phyloP scores from a whole-genome alignment of 2,888 invertebrate genomes.

The Malacosoma neustria region DNA sequence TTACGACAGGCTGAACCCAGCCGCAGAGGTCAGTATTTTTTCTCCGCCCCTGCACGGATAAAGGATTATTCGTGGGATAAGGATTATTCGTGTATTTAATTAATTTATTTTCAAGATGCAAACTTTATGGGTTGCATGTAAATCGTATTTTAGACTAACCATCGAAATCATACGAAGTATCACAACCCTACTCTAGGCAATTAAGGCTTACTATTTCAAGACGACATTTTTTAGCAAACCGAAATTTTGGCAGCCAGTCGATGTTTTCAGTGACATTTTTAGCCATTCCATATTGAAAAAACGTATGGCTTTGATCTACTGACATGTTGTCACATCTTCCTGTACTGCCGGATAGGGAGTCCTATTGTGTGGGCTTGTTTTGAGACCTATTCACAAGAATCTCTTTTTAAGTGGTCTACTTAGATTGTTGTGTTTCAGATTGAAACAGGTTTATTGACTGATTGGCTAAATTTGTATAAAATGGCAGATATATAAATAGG shows the following conservation, averaged over 20 bases:
- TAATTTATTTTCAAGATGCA: no score
- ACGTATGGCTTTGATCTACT: slow-evolving; percentile 5
- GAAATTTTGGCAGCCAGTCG: slow-evolving; percentile 38
- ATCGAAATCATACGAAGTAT: not conserved
- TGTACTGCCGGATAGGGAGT: not conserved
- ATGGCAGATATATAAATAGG: no score
- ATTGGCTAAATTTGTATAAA: no score
- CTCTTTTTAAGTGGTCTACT: not conserved
- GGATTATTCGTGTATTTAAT: no score
- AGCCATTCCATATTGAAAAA: not conserved
- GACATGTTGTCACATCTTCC: slow-evolving; percentile 1
- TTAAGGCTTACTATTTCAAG: slow-evolving; percentile 36
- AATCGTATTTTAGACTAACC: no score
- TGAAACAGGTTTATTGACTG: no score
- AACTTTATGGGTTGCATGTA: no score
- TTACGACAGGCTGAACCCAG: no score
- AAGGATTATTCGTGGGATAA: no score
- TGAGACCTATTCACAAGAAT: not conserved
- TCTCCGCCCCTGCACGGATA: no score
- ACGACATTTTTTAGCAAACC: slow-evolving; percentile 34
- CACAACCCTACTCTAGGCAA: slow-evolving; percentile 15
- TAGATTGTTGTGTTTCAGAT: no score
- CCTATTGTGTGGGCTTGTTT: not conserved
- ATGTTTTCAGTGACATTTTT: not conserved
- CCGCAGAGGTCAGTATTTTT: no score